Evolutionary conservation across 1,140 invertebrate genomes (phyloP), one percentile per base, ranked within the genome.

Genomic region (Marisa cornuarietis): DNA sequence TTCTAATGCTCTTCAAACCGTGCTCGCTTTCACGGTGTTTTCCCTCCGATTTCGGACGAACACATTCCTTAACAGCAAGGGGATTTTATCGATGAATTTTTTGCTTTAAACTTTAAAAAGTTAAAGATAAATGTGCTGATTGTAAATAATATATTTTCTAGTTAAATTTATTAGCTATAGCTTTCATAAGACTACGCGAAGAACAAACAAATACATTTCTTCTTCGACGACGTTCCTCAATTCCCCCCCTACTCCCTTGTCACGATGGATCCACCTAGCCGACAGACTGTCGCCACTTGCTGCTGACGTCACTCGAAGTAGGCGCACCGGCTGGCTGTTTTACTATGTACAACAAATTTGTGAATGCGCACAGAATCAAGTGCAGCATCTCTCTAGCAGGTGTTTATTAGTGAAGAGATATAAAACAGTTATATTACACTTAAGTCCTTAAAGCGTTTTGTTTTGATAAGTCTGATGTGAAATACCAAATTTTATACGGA

Each of bases 281-380:
- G 76, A 77, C 76, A 77, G 76, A 77, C 76, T 77, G 76, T 77
- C 76, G 76, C 76, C 76, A 77, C 76, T 77, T 77, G 65, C 26
- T 77, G 76, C 76, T 77, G 76, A 77, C 76, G 76, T 77, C 76
- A 77, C 76, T 14, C 63, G 7, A 20, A 11, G 24, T n/a, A 65
- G 42, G 76, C 74, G 74, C 76, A 77, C 76, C 76, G 76, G 76
- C 76, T 68, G 63, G 51, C 63, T 42, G 51, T 42, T 69, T 77
- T 65, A 77, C 76, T 66, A 9, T 26, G 11, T 54, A 16, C 14
- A 62, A 51, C 13, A 24, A 20, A 77, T 18, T 31, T 77, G 26
- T 68, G 26, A 31, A 51, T 77, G 22, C 76, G 76, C 76, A 20
- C 26, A 68, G n/a, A 68, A 77, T 22, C 22, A 58, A 77, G 76